Conservation (phyloP, 2,888 invertebrate genomes). For the Cataglyphis cursor region DNA sequence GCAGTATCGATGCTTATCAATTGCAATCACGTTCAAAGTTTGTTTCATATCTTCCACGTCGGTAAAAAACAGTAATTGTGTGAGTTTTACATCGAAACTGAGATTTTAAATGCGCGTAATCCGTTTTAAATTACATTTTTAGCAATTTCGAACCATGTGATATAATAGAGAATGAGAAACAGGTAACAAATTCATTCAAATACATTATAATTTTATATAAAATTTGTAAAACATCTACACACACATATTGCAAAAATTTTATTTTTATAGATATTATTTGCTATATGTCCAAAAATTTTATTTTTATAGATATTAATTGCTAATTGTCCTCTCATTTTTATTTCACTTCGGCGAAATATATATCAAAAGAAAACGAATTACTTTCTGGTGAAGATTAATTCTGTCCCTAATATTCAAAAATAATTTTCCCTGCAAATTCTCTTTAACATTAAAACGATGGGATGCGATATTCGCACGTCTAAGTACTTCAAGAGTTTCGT, state of each 20-base stretch:
- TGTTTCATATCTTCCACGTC: conserved; percentile 41
- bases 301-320: background rate
- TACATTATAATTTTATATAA: background rate
- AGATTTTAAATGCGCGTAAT: conserved; percentile 36
- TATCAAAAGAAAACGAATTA: background rate
- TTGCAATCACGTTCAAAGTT: conserved; percentile 53
- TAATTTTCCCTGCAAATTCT: background rate
- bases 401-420: background rate
- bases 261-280: background rate
- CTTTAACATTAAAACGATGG: conserved; percentile 38
- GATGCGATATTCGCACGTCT: conserved; percentile 48
- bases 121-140: conserved; percentile 34
- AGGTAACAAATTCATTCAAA: conserved; percentile 17
- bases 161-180: background rate
- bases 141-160: background rate
- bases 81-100: conserved; percentile 52
- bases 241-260: background rate
- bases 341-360: background rate
- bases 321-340: background rate
- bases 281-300: background rate
- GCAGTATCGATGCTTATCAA: conserved; percentile 64
- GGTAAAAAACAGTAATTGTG: conserved; percentile 41
- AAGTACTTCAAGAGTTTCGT: conserved; percentile 47
- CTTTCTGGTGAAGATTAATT: background rate
- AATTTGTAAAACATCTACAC: background rate